Conservation (phyloP, 1,140 invertebrate species). For the Drosophila tristis region DNA sequence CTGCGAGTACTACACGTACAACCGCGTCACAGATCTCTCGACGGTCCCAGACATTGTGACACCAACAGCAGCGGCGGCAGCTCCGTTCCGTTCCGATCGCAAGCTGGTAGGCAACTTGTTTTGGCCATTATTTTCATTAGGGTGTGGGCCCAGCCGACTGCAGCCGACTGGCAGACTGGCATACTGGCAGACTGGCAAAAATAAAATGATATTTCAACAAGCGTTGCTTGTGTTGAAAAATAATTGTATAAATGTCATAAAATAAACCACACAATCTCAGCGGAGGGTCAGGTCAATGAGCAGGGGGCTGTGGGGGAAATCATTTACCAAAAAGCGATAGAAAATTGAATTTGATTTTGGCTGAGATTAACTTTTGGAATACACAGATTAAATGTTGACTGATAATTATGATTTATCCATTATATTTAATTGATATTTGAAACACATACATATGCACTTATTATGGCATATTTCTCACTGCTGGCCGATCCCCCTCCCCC, state of each 20-base stretch:
- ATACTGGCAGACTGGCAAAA: slow-evolving; percentile 31
- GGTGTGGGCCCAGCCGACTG: slow-evolving; percentile 51
- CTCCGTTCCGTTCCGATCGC: slow-evolving; percentile 7
- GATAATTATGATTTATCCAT: too few species aligned
- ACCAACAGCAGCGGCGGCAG: slow-evolving; percentile 49
- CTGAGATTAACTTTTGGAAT: too few species aligned
- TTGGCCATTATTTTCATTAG: slow-evolving; percentile 52
- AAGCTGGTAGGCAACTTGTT: slow-evolving; percentile 35
- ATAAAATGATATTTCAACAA: slow-evolving; percentile 73
- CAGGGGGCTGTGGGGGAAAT: slow-evolving; percentile 8
- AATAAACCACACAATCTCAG: slow-evolving; percentile 41
- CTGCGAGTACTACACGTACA: slow-evolving; percentile 22
- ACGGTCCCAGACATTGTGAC: slow-evolving; percentile 76
- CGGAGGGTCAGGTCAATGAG: slow-evolving; percentile 29
- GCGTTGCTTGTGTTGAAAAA: slow-evolving; percentile 59
- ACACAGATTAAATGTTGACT: too few species aligned
- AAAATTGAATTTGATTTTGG: too few species aligned
- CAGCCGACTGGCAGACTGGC: slow-evolving; percentile 7
- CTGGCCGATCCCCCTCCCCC: too few species aligned
- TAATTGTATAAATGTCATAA: slow-evolving; percentile 82
- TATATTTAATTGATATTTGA: too few species aligned
- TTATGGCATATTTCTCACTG: too few species aligned
- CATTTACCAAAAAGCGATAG: too few species aligned
- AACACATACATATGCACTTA: too few species aligned
- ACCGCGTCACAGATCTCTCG: slow-evolving; percentile 44